Base-by-base conservation (phyloP, 2,888 invertebrate species). In the Muscina levida region DNA sequence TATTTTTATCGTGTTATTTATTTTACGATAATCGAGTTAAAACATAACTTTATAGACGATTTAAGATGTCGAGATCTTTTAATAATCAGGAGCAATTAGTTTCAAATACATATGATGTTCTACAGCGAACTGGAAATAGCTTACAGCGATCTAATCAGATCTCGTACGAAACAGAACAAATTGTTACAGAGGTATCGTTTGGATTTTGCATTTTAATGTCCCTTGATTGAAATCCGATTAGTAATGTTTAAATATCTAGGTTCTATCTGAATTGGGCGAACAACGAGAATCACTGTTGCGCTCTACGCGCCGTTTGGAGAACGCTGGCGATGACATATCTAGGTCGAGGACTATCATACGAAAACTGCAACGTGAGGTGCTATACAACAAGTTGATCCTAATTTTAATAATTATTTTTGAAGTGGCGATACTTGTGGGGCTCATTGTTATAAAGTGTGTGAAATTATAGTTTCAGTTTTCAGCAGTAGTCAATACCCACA, bases 81-180 rank as follows among this genome's bases (percentile, higher is more conserved):
- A 79, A 77, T 59, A 75, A 79, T 26, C 82, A 94, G 82, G 91
- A 93, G 31, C 92, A 92, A 83, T 90, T 93, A 5, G 91, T 86
- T 13, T 80, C 85, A 11, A 87, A 85, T 51, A 86, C 88, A 0
- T 86, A 88, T 22, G 85, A 86, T 81, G 86, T 86, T 2, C 83
- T 90, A 0, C 86, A 90, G 26, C 84, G 94, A 66, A 93, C 94
- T 0, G 91, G 93, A 0, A 92, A 93, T 77, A 94, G 94, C 83
- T 91, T 95, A 10, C 92, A 92, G 0, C 91, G 95, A 72, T 94
- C 95, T 0, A 94, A 95, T 83, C 93, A 93, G 86, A 92, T 95
- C 57, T 95, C 96, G 0, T 92, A 94, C 2, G 96, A 97, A 91
- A 96, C 95, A 0, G 97, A 97, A 90, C 92, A 93, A 85, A 93